Conservation (phyloP, 1,140 invertebrate species). For the Drosophila punjabiensis region DNA sequence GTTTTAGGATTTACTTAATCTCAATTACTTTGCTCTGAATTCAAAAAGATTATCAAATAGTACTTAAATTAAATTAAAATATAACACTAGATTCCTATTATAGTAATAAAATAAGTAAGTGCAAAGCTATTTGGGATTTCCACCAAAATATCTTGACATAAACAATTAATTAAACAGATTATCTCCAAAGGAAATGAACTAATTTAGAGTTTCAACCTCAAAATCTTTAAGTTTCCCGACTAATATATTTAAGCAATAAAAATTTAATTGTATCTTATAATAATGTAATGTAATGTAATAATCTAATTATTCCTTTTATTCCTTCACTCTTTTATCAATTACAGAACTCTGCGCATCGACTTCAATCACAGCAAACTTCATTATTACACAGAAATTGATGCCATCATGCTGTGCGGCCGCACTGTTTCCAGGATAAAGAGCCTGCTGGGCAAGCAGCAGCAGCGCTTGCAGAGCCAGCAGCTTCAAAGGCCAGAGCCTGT, state of each 20-base stretch:
- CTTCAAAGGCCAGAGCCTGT: conserved; percentile 8
- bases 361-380: conserved; percentile 92
- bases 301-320: background rate
- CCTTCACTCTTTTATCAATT: background rate
- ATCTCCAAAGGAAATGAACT: too few relatives aligned
- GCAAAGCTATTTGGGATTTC: too few relatives aligned
- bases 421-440: conserved; percentile 57
- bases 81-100: background rate
- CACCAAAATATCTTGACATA: too few relatives aligned
- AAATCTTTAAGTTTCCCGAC: background rate
- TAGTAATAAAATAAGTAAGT: too few relatives aligned
- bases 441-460: conserved; percentile 33
- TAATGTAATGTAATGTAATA: too few relatives aligned
- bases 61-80: background rate
- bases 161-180: too few relatives aligned
- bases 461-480: conserved; percentile 32
- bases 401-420: conserved; percentile 90
- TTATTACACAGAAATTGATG: conserved; percentile 96
- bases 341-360: conserved; percentile 91
- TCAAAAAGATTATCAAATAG: background rate
- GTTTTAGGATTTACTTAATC: too few relatives aligned
- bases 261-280: too few relatives aligned
- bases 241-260: too few relatives aligned
- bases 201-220: background rate
- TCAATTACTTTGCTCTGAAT: background rate